Evolutionary conservation across 2,888 invertebrate genomes (phyloP).

Genomic region (Philaethria dido): DNA sequence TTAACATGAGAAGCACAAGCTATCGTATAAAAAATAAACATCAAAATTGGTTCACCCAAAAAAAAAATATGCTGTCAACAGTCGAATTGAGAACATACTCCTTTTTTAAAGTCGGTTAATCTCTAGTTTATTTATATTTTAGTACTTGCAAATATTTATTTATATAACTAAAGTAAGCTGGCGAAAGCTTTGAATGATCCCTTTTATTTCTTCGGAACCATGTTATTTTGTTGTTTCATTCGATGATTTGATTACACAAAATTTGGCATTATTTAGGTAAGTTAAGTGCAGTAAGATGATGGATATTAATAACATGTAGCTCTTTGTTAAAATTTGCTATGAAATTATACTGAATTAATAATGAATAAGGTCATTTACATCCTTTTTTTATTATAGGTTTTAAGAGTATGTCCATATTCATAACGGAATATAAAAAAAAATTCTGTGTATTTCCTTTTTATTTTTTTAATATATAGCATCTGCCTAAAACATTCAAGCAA

Average conservation of each 20-base stretch:
- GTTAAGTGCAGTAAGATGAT: slow-evolving; percentile 7
- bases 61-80: too few species aligned
- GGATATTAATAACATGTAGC: background rate
- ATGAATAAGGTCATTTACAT: too few species aligned
- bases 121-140: background rate
- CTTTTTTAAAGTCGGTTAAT: background rate
- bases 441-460: background rate
- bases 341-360: background rate
- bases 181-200: background rate
- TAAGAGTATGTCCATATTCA: too few species aligned
- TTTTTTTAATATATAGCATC: background rate
- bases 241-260: background rate
- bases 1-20: too few species aligned
- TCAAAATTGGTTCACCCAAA: too few species aligned
- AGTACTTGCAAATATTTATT: background rate
- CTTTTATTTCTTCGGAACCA: background rate
- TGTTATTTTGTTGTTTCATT: background rate
- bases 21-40: too few species aligned
- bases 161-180: background rate
- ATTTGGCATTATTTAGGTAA: slow-evolving; percentile 8
- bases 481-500: background rate
- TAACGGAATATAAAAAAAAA: background rate
- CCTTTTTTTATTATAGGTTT: too few species aligned
- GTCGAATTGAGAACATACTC: too few species aligned
- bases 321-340: background rate